Evolutionary conservation across 2,888 invertebrate species (phyloP), one percentile per base, ranked within the genome.

Genomic region (Leucophenga montana): DNA sequence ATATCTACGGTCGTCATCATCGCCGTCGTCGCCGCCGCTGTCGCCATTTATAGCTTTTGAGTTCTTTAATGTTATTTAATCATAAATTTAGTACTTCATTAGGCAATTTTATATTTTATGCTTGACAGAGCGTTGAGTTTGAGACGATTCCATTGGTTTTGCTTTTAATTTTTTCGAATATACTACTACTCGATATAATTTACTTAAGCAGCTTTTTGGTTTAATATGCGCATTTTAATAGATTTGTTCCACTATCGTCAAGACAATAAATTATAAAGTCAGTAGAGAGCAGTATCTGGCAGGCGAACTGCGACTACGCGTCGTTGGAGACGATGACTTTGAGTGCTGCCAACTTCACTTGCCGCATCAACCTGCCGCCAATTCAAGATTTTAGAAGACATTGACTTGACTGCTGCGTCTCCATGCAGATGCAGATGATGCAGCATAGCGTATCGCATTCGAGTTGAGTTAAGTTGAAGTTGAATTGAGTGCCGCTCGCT

Each of bases 181-280:
- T 5, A 39, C 39, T 62, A 62, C 39, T 64, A 22, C 62, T 64
- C 22, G 79, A 79, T 83, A 79, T 83, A 84, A 84, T 83, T 84
- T 82, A 82, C 83, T 84, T 82, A 83, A 83, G 84, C 82, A 78
- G 84, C 83, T 82, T 83, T 18, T 83, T 78, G 81, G 79, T 75
- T 84, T 84, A 83, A 84, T 84, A 84, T 82, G 84, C 84, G 81
- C 81, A 83, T 82, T 84, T 82, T 82, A 82, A 85, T 85, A 83
- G 83, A 84, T 82, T 84, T 83, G 82, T 82, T 82, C 82, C 82
- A 83, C 82, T 83, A 82, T 82, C 82, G 83, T 82, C 82, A 77
- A 79, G 82, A 78, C 83, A 83, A 82, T 82, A 82, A 82, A 82
- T 82, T 84, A 83, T 79, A 83, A 79, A 79, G 80, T 73, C 62